Evolutionary conservation across 2,113 vertebrate genomes (phyloP).

Genomic region (Pteropus alecto): DNA sequence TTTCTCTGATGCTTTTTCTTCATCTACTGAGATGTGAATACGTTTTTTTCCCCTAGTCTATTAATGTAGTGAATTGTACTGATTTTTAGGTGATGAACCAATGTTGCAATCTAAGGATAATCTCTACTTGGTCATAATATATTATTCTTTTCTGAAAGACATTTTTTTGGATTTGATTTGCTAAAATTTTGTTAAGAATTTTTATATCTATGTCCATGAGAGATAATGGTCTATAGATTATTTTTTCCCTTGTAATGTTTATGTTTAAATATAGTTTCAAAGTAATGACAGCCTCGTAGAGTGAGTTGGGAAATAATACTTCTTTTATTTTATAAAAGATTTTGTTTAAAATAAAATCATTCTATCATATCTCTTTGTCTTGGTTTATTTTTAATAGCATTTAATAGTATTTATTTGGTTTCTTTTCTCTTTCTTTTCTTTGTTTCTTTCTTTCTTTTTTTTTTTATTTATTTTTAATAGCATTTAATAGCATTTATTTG

Average conservation of each 20-base stretch:
- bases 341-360: background rate
- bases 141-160: background rate
- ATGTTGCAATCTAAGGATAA: background rate
- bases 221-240: background rate
- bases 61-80: background rate
- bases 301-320: background rate
- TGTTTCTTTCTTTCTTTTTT: background rate
- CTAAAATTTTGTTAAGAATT: background rate
- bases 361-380: background rate
- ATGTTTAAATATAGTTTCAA: background rate
- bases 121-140: background rate
- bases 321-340: background rate
- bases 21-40: background rate
- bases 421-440: no score
- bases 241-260: background rate
- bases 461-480: background rate
- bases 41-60: background rate
- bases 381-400: background rate
- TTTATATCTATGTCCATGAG: background rate
- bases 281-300: background rate
- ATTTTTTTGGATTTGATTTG: background rate
- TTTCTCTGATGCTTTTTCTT: background rate
- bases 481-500: background rate
- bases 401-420: background rate
- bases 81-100: background rate